A percentile compares a stretch with the other conserved stretches of the same genome.
phyloP scores from a whole-genome alignment of 2,888 invertebrate species.

The Miltochrista miniata region DNA sequence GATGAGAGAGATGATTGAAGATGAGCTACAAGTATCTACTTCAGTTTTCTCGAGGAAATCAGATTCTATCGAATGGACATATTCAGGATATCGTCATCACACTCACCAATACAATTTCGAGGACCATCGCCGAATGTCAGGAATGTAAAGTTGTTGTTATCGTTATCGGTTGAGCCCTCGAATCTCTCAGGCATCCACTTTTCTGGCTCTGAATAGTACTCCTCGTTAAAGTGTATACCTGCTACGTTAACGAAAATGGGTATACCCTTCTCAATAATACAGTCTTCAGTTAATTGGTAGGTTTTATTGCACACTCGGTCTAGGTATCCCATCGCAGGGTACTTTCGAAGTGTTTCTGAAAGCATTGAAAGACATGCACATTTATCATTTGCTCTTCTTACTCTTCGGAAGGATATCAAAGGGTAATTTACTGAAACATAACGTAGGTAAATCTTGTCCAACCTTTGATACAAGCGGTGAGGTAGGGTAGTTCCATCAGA shows the following conservation, averaged over 20 bases:
- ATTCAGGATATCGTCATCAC: no score
- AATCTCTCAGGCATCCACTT: conserved; percentile 64
- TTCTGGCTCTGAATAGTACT: conserved; percentile 55
- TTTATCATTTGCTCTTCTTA: no score
- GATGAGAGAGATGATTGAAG: no score
- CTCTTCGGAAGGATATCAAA: no score
- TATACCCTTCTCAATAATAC: conserved; percentile 53
- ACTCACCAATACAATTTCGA: conserved; percentile 54
- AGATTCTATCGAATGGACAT: no score
- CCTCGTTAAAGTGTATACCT: conserved; percentile 57
- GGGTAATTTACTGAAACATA: neutral
- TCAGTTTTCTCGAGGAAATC: no score
- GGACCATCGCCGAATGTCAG: conserved; percentile 71
- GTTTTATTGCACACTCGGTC: conserved; percentile 55
- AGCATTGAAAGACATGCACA: conserved; percentile 2
- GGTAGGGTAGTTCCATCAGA: conserved; percentile 58
- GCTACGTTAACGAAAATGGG: conserved; percentile 62
- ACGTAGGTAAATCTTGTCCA: neutral
- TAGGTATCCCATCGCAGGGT: conserved; percentile 54
- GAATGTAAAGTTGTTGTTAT: conserved; percentile 57
- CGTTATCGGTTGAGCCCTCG: conserved; percentile 43
- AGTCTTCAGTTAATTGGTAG: conserved; percentile 53
- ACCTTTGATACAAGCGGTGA: conserved; percentile 64
- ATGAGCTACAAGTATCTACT: no score
- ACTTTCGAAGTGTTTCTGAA: conserved; percentile 65